Base-by-base conservation (phyloP, 92 coral and sea anemone species). In the Porites evermanni region DNA sequence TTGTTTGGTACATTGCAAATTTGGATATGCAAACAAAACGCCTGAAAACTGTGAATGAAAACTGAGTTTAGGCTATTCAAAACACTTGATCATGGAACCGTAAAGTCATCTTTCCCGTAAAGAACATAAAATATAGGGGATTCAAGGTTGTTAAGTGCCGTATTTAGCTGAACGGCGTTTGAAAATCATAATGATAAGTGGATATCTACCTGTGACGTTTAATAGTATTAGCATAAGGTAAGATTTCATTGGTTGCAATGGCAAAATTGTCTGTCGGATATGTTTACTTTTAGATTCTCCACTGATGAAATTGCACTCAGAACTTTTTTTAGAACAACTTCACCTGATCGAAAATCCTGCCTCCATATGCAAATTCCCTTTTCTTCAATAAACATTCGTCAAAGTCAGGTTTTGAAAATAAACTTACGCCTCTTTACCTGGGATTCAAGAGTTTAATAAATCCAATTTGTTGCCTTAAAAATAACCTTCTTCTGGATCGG, bases 1-100 rank as follows among this genome's bases (percentile, higher is more conserved):
- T 59, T 74, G 58, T 80, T 87, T 87, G 88, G 91, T 87, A 80
- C 82, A 91, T 87, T 85, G 77, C 29, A 64, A 83, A 86, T 75
- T 75, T 6, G 52, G 56, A 64, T 80, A 68, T 72, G 70, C 65
- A 91, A 82, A 87, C 84, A 77, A 71, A 50, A 24, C 58, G 72
- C 47, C 63, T 44, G 11, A 16, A 70, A 61, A 64, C 19, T 19
- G 71, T 64, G 64, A 23, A 8, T 5, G 14, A 24, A 83, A 58
- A 17, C 5, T 52, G 47, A 17, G 26, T 32, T 47, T 20, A n/a
- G 12, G 8, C 18, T 26, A 54, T 60, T 64, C 23, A 1, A 44
- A 51, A 58, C 2, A 26, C 14, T 38, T 72, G 12, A 50, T 6
- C 20, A 60, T 21, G 50, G 63, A 64, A 47, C 52, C 7, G 13